Evolutionary conservation across 1,140 invertebrate genomes (phyloP).

Genomic region (Drosophila lowei): DNA sequence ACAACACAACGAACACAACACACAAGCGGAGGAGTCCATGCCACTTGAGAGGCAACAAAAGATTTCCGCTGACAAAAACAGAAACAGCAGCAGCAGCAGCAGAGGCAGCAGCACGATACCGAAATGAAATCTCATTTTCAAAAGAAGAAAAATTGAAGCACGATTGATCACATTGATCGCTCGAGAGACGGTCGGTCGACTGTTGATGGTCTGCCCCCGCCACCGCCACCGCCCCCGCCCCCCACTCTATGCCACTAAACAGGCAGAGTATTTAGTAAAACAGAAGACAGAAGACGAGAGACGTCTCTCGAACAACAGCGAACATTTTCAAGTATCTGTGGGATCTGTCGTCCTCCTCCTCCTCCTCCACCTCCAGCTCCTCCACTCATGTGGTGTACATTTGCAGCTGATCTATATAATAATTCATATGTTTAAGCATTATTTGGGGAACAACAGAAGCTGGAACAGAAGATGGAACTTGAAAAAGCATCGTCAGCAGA

Average conservation of each 20-base stretch:
- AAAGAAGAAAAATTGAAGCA: slow-evolving; percentile 74
- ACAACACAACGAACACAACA: slow-evolving; percentile 50
- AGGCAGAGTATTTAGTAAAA: slow-evolving; percentile 75
- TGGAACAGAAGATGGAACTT: slow-evolving; percentile 41
- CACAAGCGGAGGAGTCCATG: slow-evolving; percentile 15
- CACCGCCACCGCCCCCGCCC: background rate
- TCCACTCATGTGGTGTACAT: slow-evolving; percentile 15
- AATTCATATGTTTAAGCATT: slow-evolving; percentile 71
- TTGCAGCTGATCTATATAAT: slow-evolving; percentile 77
- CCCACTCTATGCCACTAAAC: slow-evolving; percentile 38
- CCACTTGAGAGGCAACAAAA: slow-evolving; percentile 71
- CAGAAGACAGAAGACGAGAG: slow-evolving; percentile 24
- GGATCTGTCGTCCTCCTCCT: slow-evolving; percentile 25
- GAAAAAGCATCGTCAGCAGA: slow-evolving; percentile 70
- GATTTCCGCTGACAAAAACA: slow-evolving; percentile 74
- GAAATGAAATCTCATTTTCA: slow-evolving; percentile 37
- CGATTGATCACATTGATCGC: slow-evolving; percentile 79
- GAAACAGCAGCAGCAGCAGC: slow-evolving; percentile 15
- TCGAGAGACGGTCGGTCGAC: slow-evolving; percentile 51
- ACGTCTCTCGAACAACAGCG: slow-evolving; percentile 25
- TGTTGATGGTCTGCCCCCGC: slow-evolving; percentile 9
- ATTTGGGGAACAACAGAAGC: slow-evolving; percentile 49
- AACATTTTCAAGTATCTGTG: slow-evolving; percentile 67
- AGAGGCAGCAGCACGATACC: slow-evolving; percentile 27
- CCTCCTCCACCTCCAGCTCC: background rate